phyloP scores from a whole-genome alignment of 2,888 invertebrate species.

The Osmoderma eremita region DNA sequence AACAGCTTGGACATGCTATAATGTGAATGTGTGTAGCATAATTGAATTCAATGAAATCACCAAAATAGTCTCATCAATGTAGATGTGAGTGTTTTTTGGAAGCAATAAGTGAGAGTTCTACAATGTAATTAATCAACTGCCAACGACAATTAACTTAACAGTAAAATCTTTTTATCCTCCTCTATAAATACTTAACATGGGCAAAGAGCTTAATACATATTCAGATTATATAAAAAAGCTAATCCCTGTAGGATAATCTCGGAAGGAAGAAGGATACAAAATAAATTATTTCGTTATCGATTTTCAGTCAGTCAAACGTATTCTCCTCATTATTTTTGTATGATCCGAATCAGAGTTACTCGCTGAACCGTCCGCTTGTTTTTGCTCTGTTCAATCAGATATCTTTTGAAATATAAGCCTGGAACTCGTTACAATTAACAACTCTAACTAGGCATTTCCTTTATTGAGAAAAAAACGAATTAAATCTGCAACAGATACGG shows the following conservation, averaged over 20 bases:
- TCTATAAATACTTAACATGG: background rate
- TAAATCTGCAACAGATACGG: conserved; percentile 42
- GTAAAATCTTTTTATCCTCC: background rate
- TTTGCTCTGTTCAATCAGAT: conserved; percentile 24
- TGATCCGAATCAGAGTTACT: conserved; percentile 14
- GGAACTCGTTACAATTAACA: conserved; percentile 40
- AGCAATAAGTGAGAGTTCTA: too few relatives aligned
- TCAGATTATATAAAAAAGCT: background rate
- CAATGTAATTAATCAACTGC: too few relatives aligned
- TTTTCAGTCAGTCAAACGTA: conserved; percentile 4
- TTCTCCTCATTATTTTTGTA: conserved; percentile 16
- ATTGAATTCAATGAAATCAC: too few relatives aligned
- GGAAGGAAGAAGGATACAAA: background rate
- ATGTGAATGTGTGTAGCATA: too few relatives aligned
- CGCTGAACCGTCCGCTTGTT: conserved; percentile 6
- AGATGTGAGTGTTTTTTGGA: too few relatives aligned
- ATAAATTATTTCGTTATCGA: conserved; percentile 16
- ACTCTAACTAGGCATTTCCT: conserved; percentile 42
- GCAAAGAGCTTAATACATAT: background rate
- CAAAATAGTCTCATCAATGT: too few relatives aligned
- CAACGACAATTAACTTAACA: too few relatives aligned
- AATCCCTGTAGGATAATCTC: background rate
- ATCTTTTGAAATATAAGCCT: conserved; percentile 39
- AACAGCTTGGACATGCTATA: too few relatives aligned
- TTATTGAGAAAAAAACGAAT: conserved; percentile 41